Evolutionary conservation across 2,797 vertebrate genomes (phyloP).

Genomic region (Sebastes diaconus): DNA sequence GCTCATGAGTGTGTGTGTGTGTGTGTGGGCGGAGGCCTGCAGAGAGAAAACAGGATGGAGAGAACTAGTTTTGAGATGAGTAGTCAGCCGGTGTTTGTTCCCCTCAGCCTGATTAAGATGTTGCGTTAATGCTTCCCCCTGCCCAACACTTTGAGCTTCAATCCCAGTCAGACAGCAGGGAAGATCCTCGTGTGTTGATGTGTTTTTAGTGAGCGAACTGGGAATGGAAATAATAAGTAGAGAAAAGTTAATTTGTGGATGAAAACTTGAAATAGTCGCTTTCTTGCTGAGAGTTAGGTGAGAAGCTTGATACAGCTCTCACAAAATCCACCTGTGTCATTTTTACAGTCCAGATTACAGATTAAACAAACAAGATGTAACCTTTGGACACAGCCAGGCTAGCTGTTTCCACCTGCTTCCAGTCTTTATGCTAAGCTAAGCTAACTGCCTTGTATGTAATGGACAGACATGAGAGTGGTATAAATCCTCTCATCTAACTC

Average conservation of each 20-base stretch:
- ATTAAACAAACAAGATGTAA: too few species aligned
- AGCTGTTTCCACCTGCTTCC: not conserved
- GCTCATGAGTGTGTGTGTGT: constrained; percentile 9
- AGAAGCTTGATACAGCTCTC: not conserved
- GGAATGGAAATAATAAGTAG: not conserved
- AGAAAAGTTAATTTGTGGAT: not conserved
- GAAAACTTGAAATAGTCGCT: not conserved
- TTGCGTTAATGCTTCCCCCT: constrained; percentile 61
- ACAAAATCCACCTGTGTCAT: not conserved
- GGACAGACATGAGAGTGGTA: not conserved
- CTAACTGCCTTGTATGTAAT: not conserved
- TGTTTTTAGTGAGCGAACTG: not conserved
- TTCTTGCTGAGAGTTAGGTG: not conserved
- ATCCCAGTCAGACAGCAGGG: constrained; percentile 31
- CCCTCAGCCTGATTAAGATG: constrained; percentile 63
- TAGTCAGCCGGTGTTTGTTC: constrained; percentile 23
- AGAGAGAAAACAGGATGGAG: constrained; percentile 69
- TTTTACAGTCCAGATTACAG: not conserved
- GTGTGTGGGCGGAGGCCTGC: constrained; percentile 64
- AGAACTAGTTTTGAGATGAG: constrained; percentile 48
- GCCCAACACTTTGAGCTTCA: constrained; percentile 56
- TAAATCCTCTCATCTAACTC: not conserved
- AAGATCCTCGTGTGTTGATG: constrained; percentile 29
- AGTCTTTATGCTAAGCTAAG: constrained; percentile 3
- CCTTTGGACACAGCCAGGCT: not conserved